Base-by-base conservation (phyloP, 2,888 invertebrate genomes). In the Eupithecia inturbata region DNA sequence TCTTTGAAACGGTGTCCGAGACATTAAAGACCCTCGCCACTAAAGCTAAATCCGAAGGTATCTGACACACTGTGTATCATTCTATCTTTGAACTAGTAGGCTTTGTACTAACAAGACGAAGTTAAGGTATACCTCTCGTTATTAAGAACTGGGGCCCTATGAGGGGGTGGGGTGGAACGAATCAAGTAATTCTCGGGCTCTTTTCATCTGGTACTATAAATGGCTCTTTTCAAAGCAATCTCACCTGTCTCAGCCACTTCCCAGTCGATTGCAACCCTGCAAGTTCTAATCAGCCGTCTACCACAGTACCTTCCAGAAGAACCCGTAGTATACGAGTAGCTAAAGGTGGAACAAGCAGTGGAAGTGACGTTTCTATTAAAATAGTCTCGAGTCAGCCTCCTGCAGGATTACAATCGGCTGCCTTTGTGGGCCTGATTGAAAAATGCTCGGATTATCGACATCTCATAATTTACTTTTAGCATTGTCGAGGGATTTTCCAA, bases 341-440 rank as follows among this genome's bases (percentile, higher is more conserved):
- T 53, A 10, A n/a, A 78, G 74, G 77, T 70, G 72, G 67, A 77
- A 77, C 78, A 63, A 68, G 62, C 82, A 80, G 76, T 86, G 86
- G 73, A 71, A 68, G 77, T 85, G 86, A 86, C 86, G 79, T 82
- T 85, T 85, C 86, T 83, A 86, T 86, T 86, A 86, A 82, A 81
- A 69, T 69, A 68, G 76, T 73, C 79, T 83, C 79, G 62, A 77
- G 74, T 76, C 71, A 57, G 74, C 63, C 49, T 28, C 41, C 49
- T 69, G 70, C 78, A 74, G 72, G 75, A 69, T 72, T 70, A 71
- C 57, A 70, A 68, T 66, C 72, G 64, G 19, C 19, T 53, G 49
- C 67, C 62, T 68, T 75, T 75, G 72, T 70, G 60, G 69, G 45
- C 22, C 68, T 68, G 70, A 76, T 76, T 76, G 73, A 71, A 73